phyloP scores from a whole-genome alignment of 2,888 invertebrate genomes.

The Arrhopalites spinosus region DNA sequence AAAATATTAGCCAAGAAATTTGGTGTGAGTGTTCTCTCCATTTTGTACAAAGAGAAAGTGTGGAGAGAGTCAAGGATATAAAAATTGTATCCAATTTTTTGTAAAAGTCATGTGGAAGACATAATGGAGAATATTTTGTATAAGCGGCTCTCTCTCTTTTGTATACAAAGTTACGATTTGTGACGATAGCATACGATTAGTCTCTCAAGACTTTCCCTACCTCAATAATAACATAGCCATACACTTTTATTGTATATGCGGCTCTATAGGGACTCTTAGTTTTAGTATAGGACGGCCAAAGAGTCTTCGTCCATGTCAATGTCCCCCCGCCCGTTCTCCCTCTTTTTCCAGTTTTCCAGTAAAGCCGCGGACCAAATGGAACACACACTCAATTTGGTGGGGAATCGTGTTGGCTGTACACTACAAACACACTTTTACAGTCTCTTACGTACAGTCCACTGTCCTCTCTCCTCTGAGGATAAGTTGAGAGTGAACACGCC shows the following conservation, averaged over 20 bases:
- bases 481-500: constrained; percentile 5
- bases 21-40: neutral
- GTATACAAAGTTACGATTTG: constrained; percentile 12
- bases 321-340: neutral
- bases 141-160: neutral
- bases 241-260: too few relatives aligned
- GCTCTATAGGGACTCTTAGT: neutral
- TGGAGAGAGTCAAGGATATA: too few relatives aligned
- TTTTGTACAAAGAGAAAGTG: too few relatives aligned
- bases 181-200: constrained; percentile 29
- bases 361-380: neutral
- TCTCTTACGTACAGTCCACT: neutral
- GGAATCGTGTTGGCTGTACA: neutral
- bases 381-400: neutral
- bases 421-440: neutral
- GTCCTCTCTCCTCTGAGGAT: neutral
- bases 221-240: neutral
- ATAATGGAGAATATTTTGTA: neutral
- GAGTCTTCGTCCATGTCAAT: constrained; percentile 7
- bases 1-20: too few relatives aligned
- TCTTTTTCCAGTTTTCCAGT: neutral
- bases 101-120: neutral
- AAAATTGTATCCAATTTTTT: too few relatives aligned
- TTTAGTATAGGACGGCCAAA: neutral
- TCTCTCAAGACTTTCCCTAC: neutral